These are phyloP conservation scores for Idaea dimidiata DNA, from an alignment of 2,888 invertebrate species.

Conservation along the genomic window DNA sequence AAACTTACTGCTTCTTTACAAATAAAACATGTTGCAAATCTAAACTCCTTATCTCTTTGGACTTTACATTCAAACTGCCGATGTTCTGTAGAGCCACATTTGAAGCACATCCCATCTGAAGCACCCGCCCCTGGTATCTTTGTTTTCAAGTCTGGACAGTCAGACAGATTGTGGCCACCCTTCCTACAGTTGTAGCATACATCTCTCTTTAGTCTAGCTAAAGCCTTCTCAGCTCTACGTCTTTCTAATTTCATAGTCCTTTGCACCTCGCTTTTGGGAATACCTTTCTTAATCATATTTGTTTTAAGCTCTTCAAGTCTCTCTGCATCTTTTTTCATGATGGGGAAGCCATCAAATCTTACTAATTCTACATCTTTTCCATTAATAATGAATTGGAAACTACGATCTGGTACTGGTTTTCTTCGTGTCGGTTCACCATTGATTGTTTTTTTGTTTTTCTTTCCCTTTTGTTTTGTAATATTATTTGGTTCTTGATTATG, in stretches of 20 bases:
- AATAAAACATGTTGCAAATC: constrained; percentile 93
- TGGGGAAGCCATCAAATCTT: constrained; percentile 86
- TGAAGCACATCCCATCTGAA: constrained; percentile 89
- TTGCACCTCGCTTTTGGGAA: constrained; percentile 85
- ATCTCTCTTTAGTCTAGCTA: constrained; percentile 84
- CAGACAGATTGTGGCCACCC: constrained; percentile 89
- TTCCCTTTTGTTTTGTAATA: constrained; percentile 23
- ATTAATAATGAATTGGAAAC: constrained; percentile 81
- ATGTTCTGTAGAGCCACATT: constrained; percentile 95
- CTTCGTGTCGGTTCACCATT: constrained; percentile 59
- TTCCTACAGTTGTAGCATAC: constrained; percentile 90
- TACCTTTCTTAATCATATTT: constrained; percentile 84
- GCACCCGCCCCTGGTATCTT: constrained; percentile 71
- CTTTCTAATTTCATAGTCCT: constrained; percentile 85
- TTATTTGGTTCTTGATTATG: constrained; percentile 4
- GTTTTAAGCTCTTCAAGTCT: constrained; percentile 82
- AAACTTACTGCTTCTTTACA: constrained; percentile 86
- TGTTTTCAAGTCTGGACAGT: constrained; percentile 86
- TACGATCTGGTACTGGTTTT: constrained; percentile 68
- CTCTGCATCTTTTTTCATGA: constrained; percentile 86
- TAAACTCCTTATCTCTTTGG: constrained; percentile 83
- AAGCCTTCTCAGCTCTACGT: constrained; percentile 85
- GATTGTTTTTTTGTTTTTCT: constrained; percentile 41
- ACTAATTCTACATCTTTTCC: constrained; percentile 82
- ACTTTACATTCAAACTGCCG: constrained; percentile 87